Percentiles rank a stretch among this genome's conserved stretches.
phyloP scores from a whole-genome alignment of 2,888 invertebrate genomes.

The Ichneumon xanthorius region DNA sequence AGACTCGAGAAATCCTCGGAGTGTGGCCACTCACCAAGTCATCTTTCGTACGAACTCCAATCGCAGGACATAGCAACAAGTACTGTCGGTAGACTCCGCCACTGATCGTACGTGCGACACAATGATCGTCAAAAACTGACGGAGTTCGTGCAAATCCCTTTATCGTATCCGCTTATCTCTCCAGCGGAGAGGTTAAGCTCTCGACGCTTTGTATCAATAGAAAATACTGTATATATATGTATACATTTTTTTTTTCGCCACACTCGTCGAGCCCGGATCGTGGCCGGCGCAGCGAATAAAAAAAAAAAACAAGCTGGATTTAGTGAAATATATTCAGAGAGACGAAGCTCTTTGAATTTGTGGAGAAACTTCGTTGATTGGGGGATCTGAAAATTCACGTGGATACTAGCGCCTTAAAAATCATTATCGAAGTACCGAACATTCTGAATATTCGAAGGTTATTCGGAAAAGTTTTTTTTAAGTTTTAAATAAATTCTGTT shows the following conservation, averaged over 20 bases:
- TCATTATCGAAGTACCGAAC: neutral
- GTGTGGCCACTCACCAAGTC: conserved; percentile 69
- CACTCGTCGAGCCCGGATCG: neutral
- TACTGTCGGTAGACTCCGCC: neutral
- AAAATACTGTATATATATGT: neutral
- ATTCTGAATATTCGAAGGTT: neutral
- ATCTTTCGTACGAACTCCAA: conserved; percentile 51
- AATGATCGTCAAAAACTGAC: conserved; percentile 1
- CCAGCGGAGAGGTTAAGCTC: neutral
- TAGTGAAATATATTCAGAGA: neutral
- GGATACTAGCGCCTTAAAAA: conserved; percentile 10
- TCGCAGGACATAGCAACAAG: conserved; percentile 9
- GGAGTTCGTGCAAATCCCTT: neutral
- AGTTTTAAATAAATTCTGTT: neutral
- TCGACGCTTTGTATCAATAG: conserved; percentile 1
- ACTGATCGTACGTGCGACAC: neutral
- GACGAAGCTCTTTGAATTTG: neutral
- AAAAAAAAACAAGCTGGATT: neutral
- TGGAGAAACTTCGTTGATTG: neutral
- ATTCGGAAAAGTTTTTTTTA: neutral
- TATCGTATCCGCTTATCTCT: conserved; percentile 8
- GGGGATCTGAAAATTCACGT: conserved; percentile 19
- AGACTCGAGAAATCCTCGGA: neutral
- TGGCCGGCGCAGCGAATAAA: neutral
- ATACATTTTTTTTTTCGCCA: neutral